A percentile compares a stretch with the other conserved stretches of the same genome.
Conservation (phyloP, 2,888 invertebrate species). For the Lobophora halterata region DNA sequence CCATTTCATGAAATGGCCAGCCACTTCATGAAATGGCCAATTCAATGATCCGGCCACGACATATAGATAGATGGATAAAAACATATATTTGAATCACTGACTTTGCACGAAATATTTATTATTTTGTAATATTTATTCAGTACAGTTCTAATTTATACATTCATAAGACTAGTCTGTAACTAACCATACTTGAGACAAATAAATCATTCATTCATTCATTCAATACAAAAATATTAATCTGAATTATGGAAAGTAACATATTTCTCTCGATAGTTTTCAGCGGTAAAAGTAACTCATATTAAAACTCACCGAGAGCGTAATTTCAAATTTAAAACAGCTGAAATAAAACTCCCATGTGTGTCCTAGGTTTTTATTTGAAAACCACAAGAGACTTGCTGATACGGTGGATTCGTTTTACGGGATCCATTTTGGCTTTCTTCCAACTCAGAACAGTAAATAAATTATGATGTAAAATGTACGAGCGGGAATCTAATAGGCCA, state of each 20-base stretch:
- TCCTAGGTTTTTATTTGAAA: constrained; percentile 37
- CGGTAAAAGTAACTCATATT: constrained; percentile 3
- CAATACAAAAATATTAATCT: too few relatives aligned
- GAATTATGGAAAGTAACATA: background rate
- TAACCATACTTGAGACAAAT: too few relatives aligned
- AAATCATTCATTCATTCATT: too few relatives aligned
- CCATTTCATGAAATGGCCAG: too few relatives aligned
- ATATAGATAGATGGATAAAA: too few relatives aligned
- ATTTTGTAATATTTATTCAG: too few relatives aligned
- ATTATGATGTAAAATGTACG: constrained; percentile 43
- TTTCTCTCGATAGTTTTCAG: background rate
- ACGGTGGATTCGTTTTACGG: constrained; percentile 45
- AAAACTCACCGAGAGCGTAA: constrained; percentile 6
- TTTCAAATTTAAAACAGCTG: constrained; percentile 18
- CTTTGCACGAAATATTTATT: too few relatives aligned
- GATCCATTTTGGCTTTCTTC: constrained; percentile 43
- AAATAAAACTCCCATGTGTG: constrained; percentile 20
- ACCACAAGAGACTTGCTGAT: constrained; percentile 46
- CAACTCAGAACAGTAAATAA: constrained; percentile 45
- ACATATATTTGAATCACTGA: too few relatives aligned
- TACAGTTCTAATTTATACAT: too few relatives aligned
- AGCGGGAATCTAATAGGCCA: constrained; percentile 27
- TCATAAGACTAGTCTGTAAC: too few relatives aligned
- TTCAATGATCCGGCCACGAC: too few relatives aligned
- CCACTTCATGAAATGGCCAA: too few relatives aligned